These are phyloP conservation scores for Nemotelus nigrinus DNA, from an alignment of 2,888 invertebrate genomes.

Conservation along the genomic window DNA sequence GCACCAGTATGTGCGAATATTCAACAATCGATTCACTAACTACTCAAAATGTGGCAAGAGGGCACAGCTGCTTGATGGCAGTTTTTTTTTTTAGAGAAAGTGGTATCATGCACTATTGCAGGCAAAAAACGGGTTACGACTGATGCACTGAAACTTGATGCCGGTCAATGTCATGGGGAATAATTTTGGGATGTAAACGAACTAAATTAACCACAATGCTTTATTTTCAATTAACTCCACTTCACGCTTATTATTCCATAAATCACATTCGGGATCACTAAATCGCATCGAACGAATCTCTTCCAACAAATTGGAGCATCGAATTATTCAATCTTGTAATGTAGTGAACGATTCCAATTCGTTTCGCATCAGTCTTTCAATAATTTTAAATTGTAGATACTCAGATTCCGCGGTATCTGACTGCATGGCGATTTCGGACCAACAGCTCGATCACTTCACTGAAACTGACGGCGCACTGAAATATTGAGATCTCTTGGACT, in stretches of 20 bases:
- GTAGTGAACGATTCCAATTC: neutral
- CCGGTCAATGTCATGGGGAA: conserved; percentile 32
- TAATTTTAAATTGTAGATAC: neutral
- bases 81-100: neutral
- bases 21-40: neutral
- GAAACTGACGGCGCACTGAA: conserved; percentile 11
- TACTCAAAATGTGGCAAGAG: conserved; percentile 13
- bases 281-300: no score
- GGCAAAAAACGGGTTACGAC: neutral
- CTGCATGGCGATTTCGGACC: neutral
- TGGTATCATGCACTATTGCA: neutral
- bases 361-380: conserved; percentile 5
- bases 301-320: no score
- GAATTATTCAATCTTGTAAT: conserved; percentile 18
- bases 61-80: conserved; percentile 5
- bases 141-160: neutral
- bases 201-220: no score
- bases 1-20: conserved; percentile 1
- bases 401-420: neutral
- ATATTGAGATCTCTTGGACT: conserved; percentile 10
- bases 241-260: no score
- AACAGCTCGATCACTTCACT: neutral
- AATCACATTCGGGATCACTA: no score
- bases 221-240: no score
- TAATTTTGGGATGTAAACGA: no score